Percentiles rank a stretch among this genome's conserved stretches.
phyloP scores from a whole-genome alignment of 2,113 vertebrate species.

The Rhinolophus ferrumequinum region DNA sequence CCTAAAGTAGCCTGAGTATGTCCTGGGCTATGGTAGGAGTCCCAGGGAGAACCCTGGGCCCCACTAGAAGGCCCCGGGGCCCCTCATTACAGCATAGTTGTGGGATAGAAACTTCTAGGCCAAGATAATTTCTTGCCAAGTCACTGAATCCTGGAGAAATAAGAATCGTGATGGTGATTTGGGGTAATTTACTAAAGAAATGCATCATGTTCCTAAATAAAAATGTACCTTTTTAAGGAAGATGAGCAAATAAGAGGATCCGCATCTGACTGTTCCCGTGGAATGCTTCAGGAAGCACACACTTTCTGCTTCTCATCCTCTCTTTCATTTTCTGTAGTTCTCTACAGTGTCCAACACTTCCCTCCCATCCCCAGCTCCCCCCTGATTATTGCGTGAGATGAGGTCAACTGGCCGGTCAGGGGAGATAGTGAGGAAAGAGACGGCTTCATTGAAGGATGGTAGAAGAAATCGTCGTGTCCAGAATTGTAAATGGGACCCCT shows the following conservation, averaged over 20 bases:
- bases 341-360: not conserved
- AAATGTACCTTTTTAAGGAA: not conserved
- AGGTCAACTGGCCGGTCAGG: not conserved
- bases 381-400: not conserved
- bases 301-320: not conserved
- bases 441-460: not conserved
- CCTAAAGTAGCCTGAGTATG: not conserved
- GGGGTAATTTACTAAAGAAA: not conserved
- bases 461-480: not conserved
- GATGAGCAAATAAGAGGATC: not conserved
- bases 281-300: not conserved
- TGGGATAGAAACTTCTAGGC: not conserved
- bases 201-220: not conserved
- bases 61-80: accelerated
- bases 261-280: not conserved
- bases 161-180: not conserved
- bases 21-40: not conserved
- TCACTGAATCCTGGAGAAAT: not conserved
- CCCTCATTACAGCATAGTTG: not conserved
- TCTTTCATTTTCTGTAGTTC: not conserved
- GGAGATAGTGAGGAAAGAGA: not conserved
- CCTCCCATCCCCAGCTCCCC: not conserved
- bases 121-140: not conserved
- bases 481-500: not conserved
- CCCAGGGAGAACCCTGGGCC: no score